These are phyloP conservation scores for Pygathrix nemaeus DNA, from an alignment of 2,113 vertebrate species.

Conservation along the genomic window DNA sequence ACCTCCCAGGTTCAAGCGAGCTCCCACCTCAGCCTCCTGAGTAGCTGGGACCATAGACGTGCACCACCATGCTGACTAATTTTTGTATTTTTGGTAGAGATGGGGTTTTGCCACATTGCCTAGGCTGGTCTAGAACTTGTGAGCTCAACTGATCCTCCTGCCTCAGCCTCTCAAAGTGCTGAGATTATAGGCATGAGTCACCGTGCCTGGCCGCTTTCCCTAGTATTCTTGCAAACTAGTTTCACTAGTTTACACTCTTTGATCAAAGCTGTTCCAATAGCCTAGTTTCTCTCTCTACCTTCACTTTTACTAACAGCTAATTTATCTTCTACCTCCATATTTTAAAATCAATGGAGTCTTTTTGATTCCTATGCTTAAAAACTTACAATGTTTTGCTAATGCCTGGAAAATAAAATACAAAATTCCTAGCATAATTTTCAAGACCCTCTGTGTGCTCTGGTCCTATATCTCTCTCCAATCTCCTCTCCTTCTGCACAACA, in stretches of 20 bases:
- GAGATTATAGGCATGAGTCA: too few species aligned
- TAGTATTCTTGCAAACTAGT: too few species aligned
- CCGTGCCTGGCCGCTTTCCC: too few species aligned
- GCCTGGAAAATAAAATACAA: neutral
- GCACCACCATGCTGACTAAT: too few species aligned
- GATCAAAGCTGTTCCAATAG: neutral
- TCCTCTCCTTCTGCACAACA: neutral
- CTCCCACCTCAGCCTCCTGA: too few species aligned
- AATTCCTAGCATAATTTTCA: neutral
- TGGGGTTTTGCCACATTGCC: too few species aligned
- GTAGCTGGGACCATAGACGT: too few species aligned
- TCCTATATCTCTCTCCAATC: neutral
- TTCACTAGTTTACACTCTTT: neutral
- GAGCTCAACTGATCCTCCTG: too few species aligned
- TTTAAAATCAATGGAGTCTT: neutral
- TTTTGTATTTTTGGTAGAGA: too few species aligned
- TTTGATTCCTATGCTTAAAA: neutral
- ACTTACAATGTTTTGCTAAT: neutral
- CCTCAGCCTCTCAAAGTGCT: too few species aligned
- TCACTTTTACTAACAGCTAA: neutral
- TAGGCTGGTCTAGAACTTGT: too few species aligned
- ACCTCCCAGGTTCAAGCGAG: too few species aligned
- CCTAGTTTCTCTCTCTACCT: neutral
- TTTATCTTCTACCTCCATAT: neutral
- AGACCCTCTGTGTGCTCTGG: neutral